Base-by-base conservation (phyloP, 2,797 vertebrate genomes). In the Novumbra hubbsi region DNA sequence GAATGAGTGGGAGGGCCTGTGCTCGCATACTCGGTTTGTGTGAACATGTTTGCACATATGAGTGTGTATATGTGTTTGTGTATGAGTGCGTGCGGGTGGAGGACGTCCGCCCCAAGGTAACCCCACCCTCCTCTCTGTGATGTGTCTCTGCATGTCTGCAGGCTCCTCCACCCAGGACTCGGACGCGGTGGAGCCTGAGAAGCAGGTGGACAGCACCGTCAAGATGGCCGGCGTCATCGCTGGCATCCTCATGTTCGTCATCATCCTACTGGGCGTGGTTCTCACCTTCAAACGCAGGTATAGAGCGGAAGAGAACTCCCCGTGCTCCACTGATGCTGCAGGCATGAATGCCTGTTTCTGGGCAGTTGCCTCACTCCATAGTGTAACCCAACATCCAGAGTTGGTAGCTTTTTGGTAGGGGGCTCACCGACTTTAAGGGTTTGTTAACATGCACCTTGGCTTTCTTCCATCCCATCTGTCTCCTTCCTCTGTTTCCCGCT, bases 251-350 rank as follows among this genome's bases (percentile, higher is more conserved):
- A 97, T 99, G 97, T 98, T 98, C 88, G 93, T 98, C 84, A 98
- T 99, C 84, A 98, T 99, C 81, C 96, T 99, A 50, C 88, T 99
- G 57, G 97, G 97, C 0, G 94, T 96, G 41, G 95, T 98, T 84
- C 96, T 99, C 72, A 97, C 96, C 81, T 98, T 99, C 92, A 99
- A 99, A 84, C 96, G 97, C 91, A 97, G 97, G 97, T 99, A 93
- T 67, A 81, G 76, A 30, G 68, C 45, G 68, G 45, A 52, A 11
- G 41, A 28, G 5, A 68, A 16, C 41, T 41, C n/a, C 41, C 16
- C 7, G n/a, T 68, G 27, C 27, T 14, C 30, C 63, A 28, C 6
- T 5, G 5, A 65, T 34, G 27, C 30, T 19, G 30, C 16, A 34
- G 30, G 24, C 12, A 5, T 64, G 11, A 21, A n/a, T 21, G 55